phyloP scores from a whole-genome alignment of 1,140 invertebrate species.

The Rhyacophila brunnea region DNA sequence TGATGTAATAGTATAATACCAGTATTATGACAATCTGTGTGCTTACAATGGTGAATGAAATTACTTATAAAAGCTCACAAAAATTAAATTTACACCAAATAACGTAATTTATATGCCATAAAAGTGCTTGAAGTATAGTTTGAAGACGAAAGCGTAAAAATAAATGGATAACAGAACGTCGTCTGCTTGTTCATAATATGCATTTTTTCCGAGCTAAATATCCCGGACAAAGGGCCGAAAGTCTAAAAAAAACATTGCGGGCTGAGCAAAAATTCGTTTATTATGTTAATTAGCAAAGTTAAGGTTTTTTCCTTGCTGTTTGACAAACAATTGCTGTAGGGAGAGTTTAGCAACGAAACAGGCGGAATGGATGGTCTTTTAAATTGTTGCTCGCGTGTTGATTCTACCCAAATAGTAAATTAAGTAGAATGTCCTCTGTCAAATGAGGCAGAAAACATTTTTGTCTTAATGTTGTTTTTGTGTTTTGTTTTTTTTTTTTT shows the following conservation, averaged over 20 bases:
- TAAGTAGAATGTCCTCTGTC: slow-evolving; percentile 18
- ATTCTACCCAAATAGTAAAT: slow-evolving; percentile 28
- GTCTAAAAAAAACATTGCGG: slow-evolving; percentile 5
- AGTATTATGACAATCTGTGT: too few species aligned
- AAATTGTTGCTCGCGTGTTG: slow-evolving; percentile 31
- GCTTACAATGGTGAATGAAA: too few species aligned
- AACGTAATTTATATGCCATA: too few species aligned
- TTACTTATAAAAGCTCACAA: too few species aligned
- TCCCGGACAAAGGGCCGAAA: slow-evolving; percentile 9
- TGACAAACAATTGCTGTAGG: slow-evolving; percentile 14
- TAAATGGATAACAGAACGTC: too few species aligned
- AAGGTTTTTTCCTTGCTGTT: slow-evolving; percentile 14
- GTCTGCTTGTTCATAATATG: not conserved
- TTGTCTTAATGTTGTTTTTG: not conserved
- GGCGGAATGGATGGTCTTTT: slow-evolving; percentile 16
- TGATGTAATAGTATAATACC: too few species aligned
- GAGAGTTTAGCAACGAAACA: not conserved
- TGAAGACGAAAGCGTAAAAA: too few species aligned
- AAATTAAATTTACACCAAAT: too few species aligned
- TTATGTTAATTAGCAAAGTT: slow-evolving; percentile 28
- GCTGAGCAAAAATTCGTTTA: slow-evolving; percentile 19
- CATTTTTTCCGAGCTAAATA: slow-evolving; percentile 9
- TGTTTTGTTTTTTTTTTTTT: too few species aligned
- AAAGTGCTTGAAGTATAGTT: too few species aligned
- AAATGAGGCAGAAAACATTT: slow-evolving; percentile 23